Conservation (phyloP, 1,140 invertebrate genomes). For the Asobara japonica region DNA sequence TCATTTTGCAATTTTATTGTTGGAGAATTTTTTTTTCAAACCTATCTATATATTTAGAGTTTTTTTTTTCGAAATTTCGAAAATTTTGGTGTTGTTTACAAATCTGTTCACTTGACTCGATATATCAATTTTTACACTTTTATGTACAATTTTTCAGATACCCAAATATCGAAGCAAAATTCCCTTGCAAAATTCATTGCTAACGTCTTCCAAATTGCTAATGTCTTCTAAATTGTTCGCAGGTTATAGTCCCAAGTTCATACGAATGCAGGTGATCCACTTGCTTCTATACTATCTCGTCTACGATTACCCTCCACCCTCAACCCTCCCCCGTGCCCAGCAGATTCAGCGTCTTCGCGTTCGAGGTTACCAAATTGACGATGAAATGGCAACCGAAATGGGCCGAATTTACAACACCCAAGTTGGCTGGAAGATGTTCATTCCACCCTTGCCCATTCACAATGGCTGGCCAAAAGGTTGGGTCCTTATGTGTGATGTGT, state of each 20-base stretch:
- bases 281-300: constrained; percentile 76
- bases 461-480: constrained; percentile 74
- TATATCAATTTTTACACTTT: too few relatives aligned
- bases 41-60: too few relatives aligned
- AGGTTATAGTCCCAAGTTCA: constrained; percentile 76
- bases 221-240: too few relatives aligned
- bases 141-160: too few relatives aligned
- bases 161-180: too few relatives aligned
- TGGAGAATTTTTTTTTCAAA: too few relatives aligned
- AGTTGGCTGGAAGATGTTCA: constrained; percentile 79
- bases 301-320: constrained; percentile 69
- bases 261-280: constrained; percentile 75
- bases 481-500: constrained; percentile 78
- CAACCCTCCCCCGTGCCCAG: constrained; percentile 57
- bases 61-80: too few relatives aligned
- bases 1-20: too few relatives aligned
- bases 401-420: constrained; percentile 66
- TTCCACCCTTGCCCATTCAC: constrained; percentile 75
- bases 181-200: too few relatives aligned
- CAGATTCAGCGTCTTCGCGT: constrained; percentile 60
- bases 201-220: too few relatives aligned
- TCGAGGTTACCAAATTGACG: constrained; percentile 56
- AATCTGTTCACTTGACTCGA: too few relatives aligned
- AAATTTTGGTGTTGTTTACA: too few relatives aligned
- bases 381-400: constrained; percentile 62